Evolutionary conservation across 2,113 vertebrate species (phyloP).

Genomic region (Limnothrissa miodon): DNA sequence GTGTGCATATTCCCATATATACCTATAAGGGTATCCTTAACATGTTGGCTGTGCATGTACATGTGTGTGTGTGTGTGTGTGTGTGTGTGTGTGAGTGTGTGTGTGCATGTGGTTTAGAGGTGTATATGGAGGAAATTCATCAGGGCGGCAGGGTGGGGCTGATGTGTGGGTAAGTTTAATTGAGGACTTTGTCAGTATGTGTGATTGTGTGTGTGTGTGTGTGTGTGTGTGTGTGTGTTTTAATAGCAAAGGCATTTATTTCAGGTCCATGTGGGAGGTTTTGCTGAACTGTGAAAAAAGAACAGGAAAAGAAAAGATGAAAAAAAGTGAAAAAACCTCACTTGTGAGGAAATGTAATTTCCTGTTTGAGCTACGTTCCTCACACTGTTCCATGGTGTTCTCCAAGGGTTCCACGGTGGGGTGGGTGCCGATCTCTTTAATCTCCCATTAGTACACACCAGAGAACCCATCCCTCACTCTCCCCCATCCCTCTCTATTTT

Average conservation of each 20-base stretch:
- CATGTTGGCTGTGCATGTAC: background rate
- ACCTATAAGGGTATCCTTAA: too few relatives aligned
- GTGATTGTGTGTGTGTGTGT: background rate
- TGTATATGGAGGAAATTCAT: conserved; percentile 1
- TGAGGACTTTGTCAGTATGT: conserved; percentile 9
- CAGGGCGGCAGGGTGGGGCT: background rate
- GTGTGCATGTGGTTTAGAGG: background rate
- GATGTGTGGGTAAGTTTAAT: conserved; percentile 18
- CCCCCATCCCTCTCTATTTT: background rate
- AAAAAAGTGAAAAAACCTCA: background rate
- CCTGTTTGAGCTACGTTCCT: background rate
- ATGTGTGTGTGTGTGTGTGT: conserved; percentile 22
- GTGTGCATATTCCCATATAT: too few relatives aligned
- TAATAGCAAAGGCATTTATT: background rate
- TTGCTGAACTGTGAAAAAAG: background rate
- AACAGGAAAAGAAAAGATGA: background rate
- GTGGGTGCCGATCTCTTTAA: conserved; percentile 29
- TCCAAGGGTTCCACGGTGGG: background rate
- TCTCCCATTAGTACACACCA: conserved; percentile 21
- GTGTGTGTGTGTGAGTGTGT: conserved; percentile 20
- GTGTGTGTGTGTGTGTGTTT: background rate
- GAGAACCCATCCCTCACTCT: conserved; percentile 8
- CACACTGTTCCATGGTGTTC: background rate
- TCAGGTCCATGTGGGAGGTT: background rate
- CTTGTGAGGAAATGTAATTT: background rate